A percentile compares a stretch with the other conserved stretches of the same genome.
These are phyloP conservation scores for Deilephila elpenor DNA, from an alignment of 2,888 invertebrate genomes.

Conservation along the genomic window DNA sequence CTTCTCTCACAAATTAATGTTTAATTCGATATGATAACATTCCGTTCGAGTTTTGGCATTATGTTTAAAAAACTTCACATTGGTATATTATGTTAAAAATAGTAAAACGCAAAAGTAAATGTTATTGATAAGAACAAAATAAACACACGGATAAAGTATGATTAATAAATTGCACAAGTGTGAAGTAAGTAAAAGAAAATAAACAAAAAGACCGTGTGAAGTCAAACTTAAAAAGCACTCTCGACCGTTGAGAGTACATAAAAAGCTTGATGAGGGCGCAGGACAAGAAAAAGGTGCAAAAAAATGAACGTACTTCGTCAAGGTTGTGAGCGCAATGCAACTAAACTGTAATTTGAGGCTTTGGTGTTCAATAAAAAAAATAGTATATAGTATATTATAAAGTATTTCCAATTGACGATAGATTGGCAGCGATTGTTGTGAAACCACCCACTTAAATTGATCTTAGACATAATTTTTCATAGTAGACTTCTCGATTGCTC, in stretches of 20 bases:
- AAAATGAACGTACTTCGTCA: not conserved
- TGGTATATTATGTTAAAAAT: no score
- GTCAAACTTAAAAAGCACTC: constrained; percentile 12
- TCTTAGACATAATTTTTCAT: not conserved
- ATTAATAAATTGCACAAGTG: not conserved
- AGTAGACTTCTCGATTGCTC: not conserved
- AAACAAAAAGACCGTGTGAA: constrained; percentile 13
- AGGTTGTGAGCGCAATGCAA: not conserved
- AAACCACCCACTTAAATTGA: not conserved
- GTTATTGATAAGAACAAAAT: not conserved
- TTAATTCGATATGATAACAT: no score
- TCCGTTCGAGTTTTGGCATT: no score
- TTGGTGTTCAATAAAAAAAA: not conserved
- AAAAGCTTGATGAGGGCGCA: constrained; percentile 7
- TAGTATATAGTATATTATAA: no score
- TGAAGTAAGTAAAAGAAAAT: not conserved
- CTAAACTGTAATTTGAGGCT: not conserved
- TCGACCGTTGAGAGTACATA: constrained; percentile 5
- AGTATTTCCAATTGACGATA: no score
- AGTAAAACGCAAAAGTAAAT: not conserved
- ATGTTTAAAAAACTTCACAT: no score
- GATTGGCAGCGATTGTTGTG: no score
- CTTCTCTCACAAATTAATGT: no score
- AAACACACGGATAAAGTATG: not conserved
- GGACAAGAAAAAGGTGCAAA: constrained; percentile 18